Evolutionary conservation across 2,888 invertebrate species (phyloP), one percentile per base, ranked within the genome.

Genomic region (Hymenopus coronatus): DNA sequence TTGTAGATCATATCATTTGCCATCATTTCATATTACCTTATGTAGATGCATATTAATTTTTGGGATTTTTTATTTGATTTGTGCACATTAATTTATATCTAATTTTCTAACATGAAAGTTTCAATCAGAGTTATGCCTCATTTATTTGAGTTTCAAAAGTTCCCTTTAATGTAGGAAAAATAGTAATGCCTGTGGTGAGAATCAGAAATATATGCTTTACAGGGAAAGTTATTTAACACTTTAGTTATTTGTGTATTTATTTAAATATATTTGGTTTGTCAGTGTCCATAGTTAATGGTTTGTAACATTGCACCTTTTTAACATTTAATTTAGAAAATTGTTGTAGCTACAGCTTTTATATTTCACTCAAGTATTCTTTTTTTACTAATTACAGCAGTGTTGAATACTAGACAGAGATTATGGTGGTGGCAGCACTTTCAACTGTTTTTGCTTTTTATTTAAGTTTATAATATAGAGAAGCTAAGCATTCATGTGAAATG

Each of bases 371-470:
- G 54, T 70, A 70, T 6, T 70, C 20, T 70, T 70, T 70, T 46
- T 54, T 70, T 70, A 70, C 1, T 70, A 70, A 25, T 70, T 70
- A 70, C 54, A 70, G 54, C 54, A 70, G 54, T 70, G 20, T 70
- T 70, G 54, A 70, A 70, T 70, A 70, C 25, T 70, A 70, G 20
- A 70, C 20, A 70, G 25, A 70, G 15, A 20, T 70, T 70, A 87
- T 87, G 87, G 87, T 87, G 87, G 87, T 87, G 87, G 87, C 87
- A 87, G 82, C 33, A 87, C 33, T 82, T 87, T 82, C 30, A 25
- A 81, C 28, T 86, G n/a, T 86, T 28, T 86, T 86, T 81, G 86
- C 81, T 27, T 81, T 54, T 86, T 20, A 25, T 86, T 14, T 20
- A 70, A 25, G 15, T 70, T 70, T 70, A 25, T 70, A 20, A 6